These are phyloP conservation scores for Platalea minor DNA, from an alignment of 2,797 vertebrate genomes.

Conservation along the genomic window DNA sequence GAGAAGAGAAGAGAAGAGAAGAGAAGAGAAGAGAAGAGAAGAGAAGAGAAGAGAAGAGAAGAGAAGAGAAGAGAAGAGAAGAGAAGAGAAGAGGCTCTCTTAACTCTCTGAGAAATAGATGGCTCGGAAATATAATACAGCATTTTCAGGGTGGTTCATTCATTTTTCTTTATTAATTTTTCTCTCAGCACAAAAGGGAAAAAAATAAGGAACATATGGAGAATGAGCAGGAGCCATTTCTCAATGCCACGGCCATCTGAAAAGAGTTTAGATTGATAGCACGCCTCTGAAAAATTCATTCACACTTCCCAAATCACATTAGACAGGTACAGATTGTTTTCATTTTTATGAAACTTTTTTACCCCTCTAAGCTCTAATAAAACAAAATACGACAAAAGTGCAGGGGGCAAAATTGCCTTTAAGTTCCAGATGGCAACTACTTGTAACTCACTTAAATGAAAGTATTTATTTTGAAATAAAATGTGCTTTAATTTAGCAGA, in stretches of 20 bases:
- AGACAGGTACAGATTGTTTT: not conserved
- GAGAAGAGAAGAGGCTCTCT: not conserved
- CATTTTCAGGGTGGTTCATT: not conserved
- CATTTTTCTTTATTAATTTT: conserved; percentile 29
- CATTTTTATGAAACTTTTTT: not conserved
- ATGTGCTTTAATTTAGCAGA: not conserved
- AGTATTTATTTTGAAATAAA: not conserved
- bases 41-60: no score
- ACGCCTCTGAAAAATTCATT: not conserved
- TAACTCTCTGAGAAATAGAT: not conserved
- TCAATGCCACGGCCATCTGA: not conserved
- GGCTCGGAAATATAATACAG: not conserved
- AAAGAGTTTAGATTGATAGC: not conserved
- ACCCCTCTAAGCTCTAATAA: not conserved
- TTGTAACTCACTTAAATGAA: not conserved
- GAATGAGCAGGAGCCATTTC: not conserved
- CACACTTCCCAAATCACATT: not conserved
- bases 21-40: no score
- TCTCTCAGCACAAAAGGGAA: not conserved
- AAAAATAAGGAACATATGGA: not conserved
- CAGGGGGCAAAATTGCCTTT: not conserved
- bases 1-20: not conserved
- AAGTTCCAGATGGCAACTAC: not conserved
- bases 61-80: no score
- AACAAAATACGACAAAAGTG: not conserved